Base-by-base conservation (phyloP, 2,888 invertebrate genomes). In the Idaea aversata region DNA sequence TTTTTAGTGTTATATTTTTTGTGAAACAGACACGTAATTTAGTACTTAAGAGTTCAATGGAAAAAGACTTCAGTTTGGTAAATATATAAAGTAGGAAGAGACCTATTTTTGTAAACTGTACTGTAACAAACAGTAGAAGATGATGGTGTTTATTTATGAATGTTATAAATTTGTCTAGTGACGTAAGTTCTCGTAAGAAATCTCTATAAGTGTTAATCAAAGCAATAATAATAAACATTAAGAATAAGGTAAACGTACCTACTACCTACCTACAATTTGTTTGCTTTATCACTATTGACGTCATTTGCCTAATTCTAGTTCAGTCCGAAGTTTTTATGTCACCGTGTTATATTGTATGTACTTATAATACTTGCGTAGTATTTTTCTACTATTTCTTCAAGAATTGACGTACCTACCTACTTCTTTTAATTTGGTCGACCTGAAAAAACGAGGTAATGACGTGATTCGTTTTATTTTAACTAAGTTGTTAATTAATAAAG, bases 291-390 rank as follows among this genome's bases (percentile, higher is more conserved):
- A 34, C 16, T 15, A 25, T 59, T 59, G 59, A 59, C 59, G 59
- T 59, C 59, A 59, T 25, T 10, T n/a, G 34, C 34, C 34, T 59
- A 59, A 59, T 59, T 59, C 59, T 59, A 59, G 59, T 25, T 59
- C 25, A 25, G 34, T 25, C 34, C 6, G 47, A 25, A 25, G 59
- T 25, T 59, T 58, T 59, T 59, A 59, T 59, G 59, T 59, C 59
- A 25, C 59, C 16, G 59, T 25, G 16, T 15, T 59, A 16, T 58
- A n/a, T 59, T 34, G 34, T 25, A 13, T 47, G 47, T 47, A 47
- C 13, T 7, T 47, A 47, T 13, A 47, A 47, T 47, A 47, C 47
- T 13, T 47, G 13, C 47, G 13, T 47, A 47, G 47, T 47, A 47
- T 47, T 47, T 47, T 47, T 1, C 7, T 47, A 6, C 7, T 47